Percentiles rank a stretch among this genome's conserved stretches.
Evolutionary conservation across 1,140 invertebrate species (phyloP).

Genomic region (Polyergus mexicanus): DNA sequence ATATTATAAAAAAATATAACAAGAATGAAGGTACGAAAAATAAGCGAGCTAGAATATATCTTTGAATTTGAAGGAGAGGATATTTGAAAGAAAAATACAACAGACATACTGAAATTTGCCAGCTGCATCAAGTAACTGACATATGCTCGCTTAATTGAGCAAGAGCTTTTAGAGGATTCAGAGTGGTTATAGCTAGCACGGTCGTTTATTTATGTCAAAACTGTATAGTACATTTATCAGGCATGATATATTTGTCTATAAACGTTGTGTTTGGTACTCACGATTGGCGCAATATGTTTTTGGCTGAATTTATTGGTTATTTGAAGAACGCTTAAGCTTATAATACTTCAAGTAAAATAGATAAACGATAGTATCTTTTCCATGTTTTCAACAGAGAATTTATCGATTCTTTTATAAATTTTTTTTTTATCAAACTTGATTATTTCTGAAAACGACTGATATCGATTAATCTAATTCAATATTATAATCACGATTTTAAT

Average conservation of each 20-base stretch:
- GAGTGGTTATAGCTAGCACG: background rate
- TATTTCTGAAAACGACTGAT: background rate
- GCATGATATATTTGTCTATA: constrained; percentile 40
- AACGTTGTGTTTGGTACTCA: constrained; percentile 15
- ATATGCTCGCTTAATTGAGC: constrained; percentile 19
- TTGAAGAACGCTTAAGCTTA: constrained; percentile 27
- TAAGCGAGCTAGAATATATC: background rate
- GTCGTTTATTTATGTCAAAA: constrained; percentile 46
- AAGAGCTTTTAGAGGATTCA: constrained; percentile 32
- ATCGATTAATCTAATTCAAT: background rate
- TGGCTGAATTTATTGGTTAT: constrained; percentile 29
- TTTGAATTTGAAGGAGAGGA: background rate
- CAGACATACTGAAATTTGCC: background rate
- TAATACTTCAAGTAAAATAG: background rate
- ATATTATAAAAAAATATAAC: background rate
- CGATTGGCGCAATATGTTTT: constrained; percentile 41
- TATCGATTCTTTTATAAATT: background rate
- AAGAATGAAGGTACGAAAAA: background rate
- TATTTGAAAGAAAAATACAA: background rate
- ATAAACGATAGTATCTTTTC: constrained; percentile 10
- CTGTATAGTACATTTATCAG: constrained; percentile 33
- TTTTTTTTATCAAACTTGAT: background rate
- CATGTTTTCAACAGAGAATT: background rate
- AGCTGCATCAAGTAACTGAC: constrained; percentile 6
- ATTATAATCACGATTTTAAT: too few relatives aligned